phyloP scores from a whole-genome alignment of 2,797 vertebrate species.

The Crotalus adamanteus region DNA sequence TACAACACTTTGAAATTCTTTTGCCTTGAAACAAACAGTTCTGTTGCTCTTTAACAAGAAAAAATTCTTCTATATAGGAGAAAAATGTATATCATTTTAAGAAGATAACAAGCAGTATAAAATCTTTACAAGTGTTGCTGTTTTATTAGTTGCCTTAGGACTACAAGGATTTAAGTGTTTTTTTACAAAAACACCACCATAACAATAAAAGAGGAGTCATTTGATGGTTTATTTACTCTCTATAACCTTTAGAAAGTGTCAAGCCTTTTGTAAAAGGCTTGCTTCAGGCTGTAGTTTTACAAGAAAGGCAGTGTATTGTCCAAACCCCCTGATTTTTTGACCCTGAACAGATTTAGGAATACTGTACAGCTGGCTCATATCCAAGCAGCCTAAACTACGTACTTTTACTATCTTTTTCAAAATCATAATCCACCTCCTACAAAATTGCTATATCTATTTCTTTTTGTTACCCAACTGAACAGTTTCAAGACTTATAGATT shows the following conservation, averaged over 20 bases:
- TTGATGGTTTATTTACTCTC: constrained; percentile 87
- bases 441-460: constrained; percentile 69
- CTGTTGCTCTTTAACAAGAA: constrained; percentile 45
- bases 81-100: constrained; percentile 58
- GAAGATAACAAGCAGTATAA: constrained; percentile 60
- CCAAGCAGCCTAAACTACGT: constrained; percentile 72
- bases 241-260: constrained; percentile 90
- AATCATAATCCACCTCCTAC: constrained; percentile 71
- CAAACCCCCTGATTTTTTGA: constrained; percentile 77
- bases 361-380: constrained; percentile 70
- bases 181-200: constrained; percentile 79
- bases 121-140: constrained; percentile 77
- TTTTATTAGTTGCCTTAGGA: constrained; percentile 87
- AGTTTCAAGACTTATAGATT: constrained; percentile 48
- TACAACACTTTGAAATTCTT: constrained; percentile 42
- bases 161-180: constrained; percentile 82
- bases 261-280: constrained; percentile 80
- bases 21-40: constrained; percentile 42
- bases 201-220: constrained; percentile 91
- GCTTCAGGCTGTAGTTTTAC: constrained; percentile 86
- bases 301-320: constrained; percentile 82
- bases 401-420: constrained; percentile 72
- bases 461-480: constrained; percentile 62
- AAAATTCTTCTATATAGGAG: constrained; percentile 50
- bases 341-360: constrained; percentile 81